phyloP scores from a whole-genome alignment of 2,888 invertebrate species.

The Rhimphoctona megacephalus region DNA sequence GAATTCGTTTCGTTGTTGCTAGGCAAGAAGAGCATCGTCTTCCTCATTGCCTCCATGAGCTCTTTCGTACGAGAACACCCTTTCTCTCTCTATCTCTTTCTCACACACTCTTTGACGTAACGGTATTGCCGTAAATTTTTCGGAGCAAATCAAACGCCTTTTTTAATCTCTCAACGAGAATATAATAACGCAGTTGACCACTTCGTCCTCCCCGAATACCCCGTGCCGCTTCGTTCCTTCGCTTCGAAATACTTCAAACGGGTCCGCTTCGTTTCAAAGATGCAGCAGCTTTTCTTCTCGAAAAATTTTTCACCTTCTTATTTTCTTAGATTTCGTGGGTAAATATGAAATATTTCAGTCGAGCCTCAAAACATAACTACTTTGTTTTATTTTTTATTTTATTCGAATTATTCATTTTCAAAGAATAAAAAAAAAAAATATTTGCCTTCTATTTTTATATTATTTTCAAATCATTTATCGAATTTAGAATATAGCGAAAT shows the following conservation, averaged over 20 bases:
- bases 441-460: not conserved
- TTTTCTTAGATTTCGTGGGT: not conserved
- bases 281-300: not conserved
- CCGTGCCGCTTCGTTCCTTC: conserved; percentile 35
- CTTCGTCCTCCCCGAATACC: conserved; percentile 41
- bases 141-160: conserved; percentile 58
- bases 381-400: not conserved
- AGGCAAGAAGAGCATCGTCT: conserved; percentile 57
- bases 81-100: conserved; percentile 6
- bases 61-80: conserved; percentile 23
- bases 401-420: not conserved
- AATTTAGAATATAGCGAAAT: not conserved
- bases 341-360: not conserved
- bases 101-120: conserved; percentile 33
- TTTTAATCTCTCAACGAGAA: conserved; percentile 41
- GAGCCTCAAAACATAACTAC: not conserved
- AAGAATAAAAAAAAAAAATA: not conserved
- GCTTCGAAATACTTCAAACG: conserved; percentile 6
- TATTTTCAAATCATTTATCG: not conserved
- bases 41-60: conserved; percentile 29
- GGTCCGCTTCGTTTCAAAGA: conserved; percentile 21
- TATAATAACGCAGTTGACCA: conserved; percentile 32
- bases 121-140: conserved; percentile 61
- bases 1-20: conserved; percentile 62
- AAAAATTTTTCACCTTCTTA: conserved; percentile 1